Evolutionary conservation across 2,888 invertebrate species (phyloP).

Genomic region (Formica aserva): DNA sequence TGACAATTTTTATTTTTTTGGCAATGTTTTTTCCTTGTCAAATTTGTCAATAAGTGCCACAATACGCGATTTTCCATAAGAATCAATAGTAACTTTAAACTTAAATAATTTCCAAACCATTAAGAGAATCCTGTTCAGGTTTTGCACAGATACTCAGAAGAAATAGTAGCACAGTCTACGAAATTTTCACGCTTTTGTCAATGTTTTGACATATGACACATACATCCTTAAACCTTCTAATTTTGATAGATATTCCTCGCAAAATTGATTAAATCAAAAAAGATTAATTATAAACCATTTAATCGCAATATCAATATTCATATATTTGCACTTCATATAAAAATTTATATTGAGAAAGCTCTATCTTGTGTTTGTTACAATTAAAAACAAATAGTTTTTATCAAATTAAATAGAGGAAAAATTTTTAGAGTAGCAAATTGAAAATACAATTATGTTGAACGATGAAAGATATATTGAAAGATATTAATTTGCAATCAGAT

Average conservation of each 20-base stretch:
- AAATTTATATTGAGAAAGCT: neutral
- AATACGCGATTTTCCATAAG: too few relatives aligned
- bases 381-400: neutral
- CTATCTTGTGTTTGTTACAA: neutral
- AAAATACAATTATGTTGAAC: neutral
- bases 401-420: neutral
- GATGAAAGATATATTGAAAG: neutral
- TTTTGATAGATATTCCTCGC: neutral
- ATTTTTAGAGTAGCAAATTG: neutral
- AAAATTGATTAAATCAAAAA: conserved; percentile 2
- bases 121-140: too few relatives aligned
- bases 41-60: too few relatives aligned
- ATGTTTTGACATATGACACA: too few relatives aligned
- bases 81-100: too few relatives aligned
- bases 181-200: too few relatives aligned
- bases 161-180: too few relatives aligned
- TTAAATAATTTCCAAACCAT: too few relatives aligned
- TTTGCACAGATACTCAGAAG: too few relatives aligned
- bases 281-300: neutral
- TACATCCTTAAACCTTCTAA: neutral
- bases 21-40: too few relatives aligned
- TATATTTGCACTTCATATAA: neutral
- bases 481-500: neutral
- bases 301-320: neutral
- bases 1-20: too few relatives aligned